Conservation (phyloP, 2,797 vertebrate species). For the Gouania willdenowi region DNA sequence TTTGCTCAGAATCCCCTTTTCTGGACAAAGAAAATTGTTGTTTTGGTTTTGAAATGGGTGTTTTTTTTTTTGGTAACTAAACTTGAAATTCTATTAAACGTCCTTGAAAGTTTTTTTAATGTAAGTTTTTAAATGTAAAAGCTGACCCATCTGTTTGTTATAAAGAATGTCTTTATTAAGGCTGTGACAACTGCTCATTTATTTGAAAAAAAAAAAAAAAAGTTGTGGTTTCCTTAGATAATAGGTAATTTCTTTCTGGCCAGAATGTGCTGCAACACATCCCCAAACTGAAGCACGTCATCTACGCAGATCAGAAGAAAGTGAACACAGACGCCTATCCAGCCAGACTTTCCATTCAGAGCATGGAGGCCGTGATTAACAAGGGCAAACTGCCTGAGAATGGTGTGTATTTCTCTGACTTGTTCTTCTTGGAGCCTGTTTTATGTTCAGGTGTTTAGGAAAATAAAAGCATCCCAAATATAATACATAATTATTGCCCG, state of each 20-base stretch:
- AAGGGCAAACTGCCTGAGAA: constrained; percentile 88
- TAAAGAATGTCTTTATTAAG: too few relatives aligned
- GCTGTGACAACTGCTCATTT: constrained; percentile 1
- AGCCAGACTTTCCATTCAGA: constrained; percentile 82
- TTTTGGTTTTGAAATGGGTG: too few relatives aligned
- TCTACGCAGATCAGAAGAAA: constrained; percentile 90
- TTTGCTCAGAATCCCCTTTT: too few relatives aligned
- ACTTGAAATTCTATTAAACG: too few relatives aligned
- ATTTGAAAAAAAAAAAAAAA: too few relatives aligned
- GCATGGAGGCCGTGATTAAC: constrained; percentile 86
- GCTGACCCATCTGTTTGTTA: too few relatives aligned
- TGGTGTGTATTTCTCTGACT: constrained; percentile 70
- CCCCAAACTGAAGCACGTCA: constrained; percentile 84
- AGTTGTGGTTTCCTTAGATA: not conserved
- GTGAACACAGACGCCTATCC: constrained; percentile 83
- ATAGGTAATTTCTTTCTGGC: constrained; percentile 20
- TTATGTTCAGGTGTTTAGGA: not conserved
- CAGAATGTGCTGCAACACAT: constrained; percentile 83
- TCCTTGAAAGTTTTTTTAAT: too few relatives aligned
- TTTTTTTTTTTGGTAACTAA: too few relatives aligned
- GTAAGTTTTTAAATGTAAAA: too few relatives aligned
- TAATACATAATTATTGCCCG: constrained; percentile 4
- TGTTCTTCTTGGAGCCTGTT: not conserved
- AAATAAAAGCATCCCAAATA: not conserved
- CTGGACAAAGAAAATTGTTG: too few relatives aligned